Conservation (phyloP, 2,113 vertebrate species). For the Stictonetta naevosa region DNA sequence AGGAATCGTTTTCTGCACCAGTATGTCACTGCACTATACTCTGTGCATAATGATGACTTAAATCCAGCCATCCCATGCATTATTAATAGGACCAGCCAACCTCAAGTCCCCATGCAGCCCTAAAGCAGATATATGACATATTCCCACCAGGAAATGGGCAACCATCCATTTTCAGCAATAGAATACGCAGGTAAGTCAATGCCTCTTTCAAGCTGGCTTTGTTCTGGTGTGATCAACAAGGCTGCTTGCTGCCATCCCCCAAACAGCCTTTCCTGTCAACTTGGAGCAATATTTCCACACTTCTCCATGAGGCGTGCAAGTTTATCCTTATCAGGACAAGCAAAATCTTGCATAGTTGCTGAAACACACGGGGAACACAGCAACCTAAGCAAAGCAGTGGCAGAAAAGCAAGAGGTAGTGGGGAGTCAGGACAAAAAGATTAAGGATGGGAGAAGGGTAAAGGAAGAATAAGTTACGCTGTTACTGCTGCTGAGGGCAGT, state of each 20-base stretch:
- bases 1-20: slow-evolving; percentile 38
- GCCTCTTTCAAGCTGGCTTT: slow-evolving; percentile 25
- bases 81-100: slow-evolving; percentile 59
- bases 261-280: background rate
- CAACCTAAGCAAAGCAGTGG: background rate
- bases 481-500: background rate
- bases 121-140: slow-evolving; percentile 53
- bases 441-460: background rate
- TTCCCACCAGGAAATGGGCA: slow-evolving; percentile 27
- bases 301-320: background rate
- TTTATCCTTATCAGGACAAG: background rate
- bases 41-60: slow-evolving; percentile 58
- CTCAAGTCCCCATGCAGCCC: slow-evolving; percentile 27
- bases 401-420: background rate
- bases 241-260: background rate
- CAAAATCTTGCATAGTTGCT: background rate
- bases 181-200: background rate
- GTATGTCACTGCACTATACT: slow-evolving; percentile 48
- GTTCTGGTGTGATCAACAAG: background rate
- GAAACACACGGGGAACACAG: background rate
- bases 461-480: background rate
- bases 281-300: background rate
- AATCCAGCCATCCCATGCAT: slow-evolving; percentile 52
- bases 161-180: slow-evolving; percentile 6
- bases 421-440: background rate